Evolutionary conservation across 2,888 invertebrate genomes (phyloP).

Genomic region (Caenorhabditis doughertyi): DNA sequence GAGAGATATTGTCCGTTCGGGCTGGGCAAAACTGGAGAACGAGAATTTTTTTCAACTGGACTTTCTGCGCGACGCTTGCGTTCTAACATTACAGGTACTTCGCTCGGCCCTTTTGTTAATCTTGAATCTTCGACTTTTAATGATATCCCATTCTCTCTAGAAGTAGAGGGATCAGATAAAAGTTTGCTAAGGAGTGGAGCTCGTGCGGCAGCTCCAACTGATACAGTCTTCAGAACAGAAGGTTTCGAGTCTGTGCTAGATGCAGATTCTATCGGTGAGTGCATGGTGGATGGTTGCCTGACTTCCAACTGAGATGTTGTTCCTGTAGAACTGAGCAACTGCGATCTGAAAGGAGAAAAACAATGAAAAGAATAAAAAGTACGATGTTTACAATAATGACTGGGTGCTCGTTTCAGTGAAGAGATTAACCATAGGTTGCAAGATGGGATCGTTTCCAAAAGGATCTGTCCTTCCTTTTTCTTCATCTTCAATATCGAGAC

Average conservation of each 20-base stretch:
- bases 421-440: slow-evolving; percentile 2
- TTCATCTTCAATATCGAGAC: slow-evolving; percentile 65
- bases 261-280: slow-evolving; percentile 14
- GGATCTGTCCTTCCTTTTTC: slow-evolving; percentile 44
- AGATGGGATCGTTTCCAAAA: slow-evolving; percentile 11
- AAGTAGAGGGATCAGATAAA: slow-evolving; percentile 31
- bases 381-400: slow-evolving; percentile 30
- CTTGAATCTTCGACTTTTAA: background rate
- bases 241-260: slow-evolving; percentile 23
- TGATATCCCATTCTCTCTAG: slow-evolving; percentile 11
- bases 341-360: slow-evolving; percentile 42
- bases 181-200: slow-evolving; percentile 53
- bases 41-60: slow-evolving; percentile 26
- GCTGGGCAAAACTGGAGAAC: slow-evolving; percentile 4
- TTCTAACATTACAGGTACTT: background rate
- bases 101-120: background rate
- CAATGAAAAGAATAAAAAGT: background rate
- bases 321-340: slow-evolving; percentile 30
- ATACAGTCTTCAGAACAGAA: background rate
- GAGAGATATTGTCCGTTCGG: slow-evolving; percentile 37
- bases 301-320: background rate
- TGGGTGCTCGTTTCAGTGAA: slow-evolving; percentile 46
- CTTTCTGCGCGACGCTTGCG: slow-evolving; percentile 25
- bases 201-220: background rate
- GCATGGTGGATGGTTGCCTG: background rate